phyloP scores from a whole-genome alignment of 2,888 invertebrate species.

The Carabus problematicus region DNA sequence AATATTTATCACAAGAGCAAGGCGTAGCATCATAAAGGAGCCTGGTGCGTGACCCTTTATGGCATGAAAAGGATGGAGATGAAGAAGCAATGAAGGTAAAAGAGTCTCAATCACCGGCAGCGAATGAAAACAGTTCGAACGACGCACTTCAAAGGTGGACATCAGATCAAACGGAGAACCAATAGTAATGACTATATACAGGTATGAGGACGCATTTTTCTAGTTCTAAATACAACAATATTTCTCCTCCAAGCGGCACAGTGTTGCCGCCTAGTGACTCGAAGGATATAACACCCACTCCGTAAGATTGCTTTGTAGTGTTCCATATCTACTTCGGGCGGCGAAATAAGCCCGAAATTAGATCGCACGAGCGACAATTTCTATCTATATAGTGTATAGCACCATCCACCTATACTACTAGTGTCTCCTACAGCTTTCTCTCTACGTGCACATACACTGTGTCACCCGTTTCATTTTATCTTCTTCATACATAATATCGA shows the following conservation, averaged over 20 bases:
- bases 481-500: too few relatives aligned
- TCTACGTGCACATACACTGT: too few relatives aligned
- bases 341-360: slow-evolving; percentile 1
- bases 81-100: slow-evolving; percentile 24
- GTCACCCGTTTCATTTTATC: not conserved
- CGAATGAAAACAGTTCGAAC: slow-evolving; percentile 35
- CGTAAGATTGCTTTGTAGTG: slow-evolving; percentile 12
- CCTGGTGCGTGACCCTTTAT: slow-evolving; percentile 16
- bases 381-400: not conserved
- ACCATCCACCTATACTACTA: not conserved
- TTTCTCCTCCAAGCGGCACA: slow-evolving; percentile 2
- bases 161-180: slow-evolving; percentile 27
- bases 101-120: slow-evolving; percentile 29
- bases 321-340: not conserved
- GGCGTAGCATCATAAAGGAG: not conserved
- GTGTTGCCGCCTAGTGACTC: slow-evolving; percentile 4
- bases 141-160: slow-evolving; percentile 34
- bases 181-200: too few relatives aligned
- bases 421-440: not conserved
- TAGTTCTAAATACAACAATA: slow-evolving; percentile 10
- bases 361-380: not conserved
- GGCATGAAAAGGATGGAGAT: too few relatives aligned
- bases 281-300: slow-evolving; percentile 22
- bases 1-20: slow-evolving; percentile 31
- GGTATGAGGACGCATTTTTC: too few relatives aligned